A percentile compares a stretch with the other conserved stretches of the same genome.
phyloP scores from a whole-genome alignment of 1,140 invertebrate genomes.

The Drosophila watanabei region DNA sequence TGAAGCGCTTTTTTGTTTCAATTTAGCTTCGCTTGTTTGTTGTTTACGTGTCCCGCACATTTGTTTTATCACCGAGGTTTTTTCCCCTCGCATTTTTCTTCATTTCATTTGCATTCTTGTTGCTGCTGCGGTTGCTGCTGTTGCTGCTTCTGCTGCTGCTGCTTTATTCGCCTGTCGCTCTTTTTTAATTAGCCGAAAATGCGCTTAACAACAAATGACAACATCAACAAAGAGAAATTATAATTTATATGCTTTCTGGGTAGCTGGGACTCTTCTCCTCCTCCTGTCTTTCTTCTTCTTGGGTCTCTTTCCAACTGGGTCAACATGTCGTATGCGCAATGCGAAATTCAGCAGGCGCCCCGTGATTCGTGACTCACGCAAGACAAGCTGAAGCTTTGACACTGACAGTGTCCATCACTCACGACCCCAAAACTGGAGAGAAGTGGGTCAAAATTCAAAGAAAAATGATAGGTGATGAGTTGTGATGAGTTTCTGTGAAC shows the following conservation, averaged over 20 bases:
- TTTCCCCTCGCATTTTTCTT: slow-evolving; percentile 63
- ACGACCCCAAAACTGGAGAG: background rate
- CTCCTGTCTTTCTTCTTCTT: background rate
- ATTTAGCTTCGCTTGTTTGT: slow-evolving; percentile 60
- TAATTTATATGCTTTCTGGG: slow-evolving; percentile 48
- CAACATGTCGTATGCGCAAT: slow-evolving; percentile 73
- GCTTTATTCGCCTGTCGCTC: slow-evolving; percentile 60
- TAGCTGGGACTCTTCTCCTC: background rate
- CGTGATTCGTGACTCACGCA: slow-evolving; percentile 32
- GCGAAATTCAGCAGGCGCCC: slow-evolving; percentile 24
- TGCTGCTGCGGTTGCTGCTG: slow-evolving; percentile 37
- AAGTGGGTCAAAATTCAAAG: slow-evolving; percentile 15
- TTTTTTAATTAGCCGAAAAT: slow-evolving; percentile 80
- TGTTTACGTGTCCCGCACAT: slow-evolving; percentile 5
- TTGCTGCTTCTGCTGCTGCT: slow-evolving; percentile 27
- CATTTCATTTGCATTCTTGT: slow-evolving; percentile 77
- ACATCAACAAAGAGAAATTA: slow-evolving; percentile 68
- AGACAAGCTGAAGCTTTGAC: slow-evolving; percentile 10
- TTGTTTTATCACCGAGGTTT: slow-evolving; percentile 36
- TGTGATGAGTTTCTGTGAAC: background rate
- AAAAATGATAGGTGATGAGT: background rate
- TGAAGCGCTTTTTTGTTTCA: slow-evolving; percentile 37
- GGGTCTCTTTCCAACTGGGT: slow-evolving; percentile 50
- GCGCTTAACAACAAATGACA: slow-evolving; percentile 77
- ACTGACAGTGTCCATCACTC: slow-evolving; percentile 29